Evolutionary conservation across 2,888 invertebrate species (phyloP), one percentile per base, ranked within the genome.

Genomic region (Conops quadrifasciatus): DNA sequence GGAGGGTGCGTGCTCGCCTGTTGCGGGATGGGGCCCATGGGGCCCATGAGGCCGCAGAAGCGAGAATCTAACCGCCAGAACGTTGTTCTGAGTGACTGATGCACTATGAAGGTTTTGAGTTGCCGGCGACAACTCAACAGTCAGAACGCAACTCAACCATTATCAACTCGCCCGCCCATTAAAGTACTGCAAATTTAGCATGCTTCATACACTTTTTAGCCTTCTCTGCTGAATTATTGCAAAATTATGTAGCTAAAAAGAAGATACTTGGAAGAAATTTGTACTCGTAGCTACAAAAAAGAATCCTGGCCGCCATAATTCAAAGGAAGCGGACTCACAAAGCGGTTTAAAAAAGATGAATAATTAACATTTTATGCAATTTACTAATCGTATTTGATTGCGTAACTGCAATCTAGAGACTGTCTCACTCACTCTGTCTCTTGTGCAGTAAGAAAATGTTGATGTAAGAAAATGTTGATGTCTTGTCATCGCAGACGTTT

Each of bases 311-410:
- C 36, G 43, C 62, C 62, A 56, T 30, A 63, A 53, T 36, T 30
- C 13, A 68, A 36, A 36, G 36, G 9, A 36, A 36, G 45, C 9
- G 24, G 49, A 24, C 21, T 16, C 47, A 69, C 26, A 62, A 53
- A 69, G 53, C 45, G 53, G 56, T 43, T 60, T 62, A 56, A 63
- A 69, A 51, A 36, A 43, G 60, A 56, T 69, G 69, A 63, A 69
- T 69, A 69, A 69, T 69, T 69, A 69, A 69, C 63, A 63, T 69
- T 69, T 53, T 68, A 60, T 58, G 24, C 56, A n/a, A 56, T n/a
- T n/a, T n/a, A n/a, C n/a, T n/a, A n/a, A n/a, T n/a, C 45, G 47
- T 63, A 45, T 43, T 69, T 69, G 21, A 62, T n/a, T n/a, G n/a
- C n/a, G n/a, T n/a, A 63, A 69, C 4, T 36, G 9, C 36, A 4